Percentiles rank a stretch among this genome's conserved stretches.
Evolutionary conservation across 2,888 invertebrate species (phyloP).

Genomic region (Drosophila affinis): DNA sequence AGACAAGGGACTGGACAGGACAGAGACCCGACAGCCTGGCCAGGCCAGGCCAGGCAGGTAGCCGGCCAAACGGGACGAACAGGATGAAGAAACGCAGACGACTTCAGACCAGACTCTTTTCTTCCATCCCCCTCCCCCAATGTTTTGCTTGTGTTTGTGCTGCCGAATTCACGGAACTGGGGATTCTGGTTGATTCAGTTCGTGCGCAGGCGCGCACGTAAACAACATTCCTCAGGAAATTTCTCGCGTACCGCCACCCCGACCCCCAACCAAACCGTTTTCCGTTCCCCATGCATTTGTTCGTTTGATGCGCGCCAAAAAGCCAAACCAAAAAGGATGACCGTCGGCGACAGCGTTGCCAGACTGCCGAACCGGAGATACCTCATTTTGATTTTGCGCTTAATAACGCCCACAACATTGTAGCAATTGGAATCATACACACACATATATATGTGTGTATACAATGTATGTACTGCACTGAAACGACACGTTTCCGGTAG

Average conservation of each 20-base stretch:
- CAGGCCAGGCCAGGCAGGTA: slow-evolving; percentile 50
- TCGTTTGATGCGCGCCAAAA: slow-evolving; percentile 64
- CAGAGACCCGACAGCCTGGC: slow-evolving; percentile 6
- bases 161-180: slow-evolving; percentile 65
- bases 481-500: slow-evolving; percentile 49
- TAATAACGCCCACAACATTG: slow-evolving; percentile 13
- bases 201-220: slow-evolving; percentile 74
- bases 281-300: neutral
- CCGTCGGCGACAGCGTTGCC: slow-evolving; percentile 20
- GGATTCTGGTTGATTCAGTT: slow-evolving; percentile 51
- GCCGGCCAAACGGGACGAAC: slow-evolving; percentile 69
- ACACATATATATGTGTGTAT: neutral
- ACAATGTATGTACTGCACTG: slow-evolving; percentile 4
- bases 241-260: slow-evolving; percentile 42
- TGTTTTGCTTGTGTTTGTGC: slow-evolving; percentile 30
- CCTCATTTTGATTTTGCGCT: slow-evolving; percentile 10
- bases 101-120: slow-evolving; percentile 23
- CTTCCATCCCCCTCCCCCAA: slow-evolving; percentile 13
- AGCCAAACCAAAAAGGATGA: slow-evolving; percentile 27
- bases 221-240: slow-evolving; percentile 73
- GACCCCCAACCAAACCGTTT: too few species aligned
- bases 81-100: slow-evolving; percentile 65
- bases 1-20: slow-evolving; percentile 3
- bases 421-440: slow-evolving; percentile 4
- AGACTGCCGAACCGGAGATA: slow-evolving; percentile 3